These are phyloP conservation scores for Punctoribates punctum DNA, from an alignment of 2,888 invertebrate species.

Conservation along the genomic window DNA sequence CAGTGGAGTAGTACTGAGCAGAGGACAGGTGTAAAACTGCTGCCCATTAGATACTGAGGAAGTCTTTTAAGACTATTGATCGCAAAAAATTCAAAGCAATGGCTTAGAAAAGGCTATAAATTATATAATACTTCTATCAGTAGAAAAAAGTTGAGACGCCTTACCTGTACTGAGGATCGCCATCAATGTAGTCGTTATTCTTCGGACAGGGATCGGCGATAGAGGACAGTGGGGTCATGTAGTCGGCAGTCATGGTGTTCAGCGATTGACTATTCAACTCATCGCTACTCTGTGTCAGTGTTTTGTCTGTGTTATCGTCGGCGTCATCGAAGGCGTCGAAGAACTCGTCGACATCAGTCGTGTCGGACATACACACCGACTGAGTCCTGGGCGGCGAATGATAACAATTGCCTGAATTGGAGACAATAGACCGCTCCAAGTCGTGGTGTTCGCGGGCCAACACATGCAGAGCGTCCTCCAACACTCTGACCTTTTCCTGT, in stretches of 20 bases:
- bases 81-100: no score
- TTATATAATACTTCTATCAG: not conserved
- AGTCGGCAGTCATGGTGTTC: not conserved
- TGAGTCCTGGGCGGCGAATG: constrained; percentile 47
- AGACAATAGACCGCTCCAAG: constrained; percentile 63
- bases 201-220: not conserved
- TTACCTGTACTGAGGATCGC: not conserved
- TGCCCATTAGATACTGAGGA: no score
- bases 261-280: not conserved
- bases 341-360: constrained; percentile 50
- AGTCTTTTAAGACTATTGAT: no score
- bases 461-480: constrained; percentile 66
- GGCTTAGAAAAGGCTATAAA: not conserved
- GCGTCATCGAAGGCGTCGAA: constrained; percentile 50
- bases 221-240: constrained; percentile 2
- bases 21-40: no score
- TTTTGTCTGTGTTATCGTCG: constrained; percentile 38
- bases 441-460: constrained; percentile 66
- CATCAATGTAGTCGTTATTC: not conserved
- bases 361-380: constrained; percentile 48
- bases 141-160: not conserved
- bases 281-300: not conserved
- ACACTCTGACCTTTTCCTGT: constrained; percentile 62
- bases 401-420: constrained; percentile 38
- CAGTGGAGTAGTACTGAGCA: no score